Evolutionary conservation across 1,140 invertebrate genomes (phyloP).

Genomic region (Ceratosolen solmsi): DNA sequence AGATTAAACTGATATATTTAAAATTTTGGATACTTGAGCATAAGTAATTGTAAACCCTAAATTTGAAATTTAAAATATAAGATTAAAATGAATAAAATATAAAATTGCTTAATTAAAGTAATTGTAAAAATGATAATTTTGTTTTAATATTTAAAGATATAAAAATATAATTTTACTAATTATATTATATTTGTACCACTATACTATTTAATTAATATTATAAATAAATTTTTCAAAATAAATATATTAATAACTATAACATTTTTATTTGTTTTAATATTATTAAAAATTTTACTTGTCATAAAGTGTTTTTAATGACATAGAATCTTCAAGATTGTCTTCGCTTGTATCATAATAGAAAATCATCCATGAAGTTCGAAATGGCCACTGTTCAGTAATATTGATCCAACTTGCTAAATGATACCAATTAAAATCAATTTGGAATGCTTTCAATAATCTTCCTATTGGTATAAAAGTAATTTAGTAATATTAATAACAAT

Average conservation of each 20-base stretch:
- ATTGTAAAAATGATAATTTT: too few relatives aligned
- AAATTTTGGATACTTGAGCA: too few relatives aligned
- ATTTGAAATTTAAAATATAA: too few relatives aligned
- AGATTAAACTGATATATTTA: too few relatives aligned
- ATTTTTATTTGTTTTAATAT: conserved; percentile 68
- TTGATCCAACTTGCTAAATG: conserved; percentile 97
- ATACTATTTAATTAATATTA: too few relatives aligned
- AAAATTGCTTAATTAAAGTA: too few relatives aligned
- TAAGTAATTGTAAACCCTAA: too few relatives aligned
- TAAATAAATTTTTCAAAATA: too few relatives aligned
- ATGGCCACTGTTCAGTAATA: conserved; percentile 99
- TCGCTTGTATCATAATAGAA: conserved; percentile 93
- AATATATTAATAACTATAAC: background rate
- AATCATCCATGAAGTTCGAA: conserved; percentile 97
- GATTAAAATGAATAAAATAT: too few relatives aligned
- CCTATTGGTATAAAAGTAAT: conserved; percentile 74
- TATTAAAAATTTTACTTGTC: conserved; percentile 82
- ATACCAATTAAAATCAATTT: conserved; percentile 99
- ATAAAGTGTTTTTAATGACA: conserved; percentile 90
- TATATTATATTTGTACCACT: too few relatives aligned
- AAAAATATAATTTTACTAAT: too few relatives aligned
- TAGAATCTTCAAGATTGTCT: conserved; percentile 88
- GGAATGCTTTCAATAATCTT: conserved; percentile 95
- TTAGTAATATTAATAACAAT: background rate
- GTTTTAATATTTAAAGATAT: too few relatives aligned